Evolutionary conservation across 2,113 vertebrate species (phyloP), one percentile per base, ranked within the genome.

Genomic region (Perca fluviatilis): DNA sequence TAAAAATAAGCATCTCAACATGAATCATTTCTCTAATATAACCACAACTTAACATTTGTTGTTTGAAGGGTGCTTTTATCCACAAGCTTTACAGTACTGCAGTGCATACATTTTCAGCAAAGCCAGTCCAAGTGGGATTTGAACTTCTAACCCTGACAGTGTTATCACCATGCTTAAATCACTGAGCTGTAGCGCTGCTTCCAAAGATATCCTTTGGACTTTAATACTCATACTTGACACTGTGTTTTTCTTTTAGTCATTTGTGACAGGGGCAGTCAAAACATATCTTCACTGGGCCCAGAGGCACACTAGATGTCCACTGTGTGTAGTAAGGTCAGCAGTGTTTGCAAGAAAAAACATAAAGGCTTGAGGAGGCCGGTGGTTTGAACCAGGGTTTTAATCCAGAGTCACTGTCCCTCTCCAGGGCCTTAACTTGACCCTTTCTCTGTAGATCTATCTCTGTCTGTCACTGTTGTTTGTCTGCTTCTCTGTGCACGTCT

Each of bases 271-370:
- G 43, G 40, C 86, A 88, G 89, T 88, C 85, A 89, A 89, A 91
- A 92, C 82, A 91, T 77, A 74, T 86, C 83, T 87, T 83, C 79
- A 60, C 64, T 46, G 74, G 79, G 62, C 85, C 65, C 85, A 76
- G 77, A 81, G 82, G 82, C 84, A 46, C 79, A 80, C 67, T 69
- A 61, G 79, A 75, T 43, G 74, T 77, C 87, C 86, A 61, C 76
- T 82, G 89, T 82, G 88, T 90, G 90, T 89, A 91, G 91, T 90
- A 88, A 90, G 87, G 89, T 91, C 87, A 84, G 82, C 76, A n/a
- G 62, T 90, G 85, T 92, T 92, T 90, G 85, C 83, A 85, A 88
- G 84, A 62, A 80, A 43, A 80, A 90, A 89, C 83, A 93, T 84
- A 84, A 90, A 88, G 60, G 68, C 67, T 70, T 60, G 70, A 77